These are phyloP conservation scores for Macropodus opercularis DNA, from an alignment of 2,797 vertebrate species.

Conservation along the genomic window DNA sequence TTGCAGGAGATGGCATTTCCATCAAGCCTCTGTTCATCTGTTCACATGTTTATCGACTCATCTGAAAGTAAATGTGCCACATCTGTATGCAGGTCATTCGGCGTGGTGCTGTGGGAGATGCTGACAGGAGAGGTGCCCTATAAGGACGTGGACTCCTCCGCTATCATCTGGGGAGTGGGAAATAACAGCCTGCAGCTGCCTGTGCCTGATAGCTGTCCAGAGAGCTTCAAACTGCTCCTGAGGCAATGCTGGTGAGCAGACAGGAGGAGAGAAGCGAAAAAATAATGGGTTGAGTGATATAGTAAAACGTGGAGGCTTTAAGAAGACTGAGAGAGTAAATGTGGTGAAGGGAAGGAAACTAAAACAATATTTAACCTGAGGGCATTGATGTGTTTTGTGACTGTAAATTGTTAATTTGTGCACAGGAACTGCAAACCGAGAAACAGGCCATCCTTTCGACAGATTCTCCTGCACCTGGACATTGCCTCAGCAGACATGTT, in stretches of 20 bases:
- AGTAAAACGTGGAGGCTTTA: neutral
- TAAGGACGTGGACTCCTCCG: conserved; percentile 97
- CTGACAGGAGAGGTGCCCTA: conserved; percentile 96
- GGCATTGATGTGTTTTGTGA: neutral
- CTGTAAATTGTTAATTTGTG: conserved; percentile 14
- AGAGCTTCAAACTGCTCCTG: conserved; percentile 96
- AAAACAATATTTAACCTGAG: conserved; percentile 5
- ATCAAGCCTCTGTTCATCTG: conserved; percentile 17
- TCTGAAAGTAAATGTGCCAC: conserved; percentile 19
- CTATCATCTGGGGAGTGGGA: conserved; percentile 98
- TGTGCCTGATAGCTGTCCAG: conserved; percentile 93
- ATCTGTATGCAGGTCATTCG: conserved; percentile 88
- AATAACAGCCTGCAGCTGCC: conserved; percentile 98
- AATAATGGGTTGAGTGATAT: neutral
- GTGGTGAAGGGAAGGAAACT: neutral
- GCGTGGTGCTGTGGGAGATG: conserved; percentile 97
- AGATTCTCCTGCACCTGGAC: conserved; percentile 95
- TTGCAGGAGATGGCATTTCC: conserved; percentile 17
- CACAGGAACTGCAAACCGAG: conserved; percentile 94
- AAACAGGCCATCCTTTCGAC: conserved; percentile 94
- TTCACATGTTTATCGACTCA: conserved; percentile 6
- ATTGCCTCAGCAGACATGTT: conserved; percentile 95
- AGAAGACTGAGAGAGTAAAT: neutral
- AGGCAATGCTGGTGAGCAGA: conserved; percentile 93
- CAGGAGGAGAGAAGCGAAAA: neutral